Base-by-base conservation (phyloP, 2,113 vertebrate species). In the Notothenia coriiceps region DNA sequence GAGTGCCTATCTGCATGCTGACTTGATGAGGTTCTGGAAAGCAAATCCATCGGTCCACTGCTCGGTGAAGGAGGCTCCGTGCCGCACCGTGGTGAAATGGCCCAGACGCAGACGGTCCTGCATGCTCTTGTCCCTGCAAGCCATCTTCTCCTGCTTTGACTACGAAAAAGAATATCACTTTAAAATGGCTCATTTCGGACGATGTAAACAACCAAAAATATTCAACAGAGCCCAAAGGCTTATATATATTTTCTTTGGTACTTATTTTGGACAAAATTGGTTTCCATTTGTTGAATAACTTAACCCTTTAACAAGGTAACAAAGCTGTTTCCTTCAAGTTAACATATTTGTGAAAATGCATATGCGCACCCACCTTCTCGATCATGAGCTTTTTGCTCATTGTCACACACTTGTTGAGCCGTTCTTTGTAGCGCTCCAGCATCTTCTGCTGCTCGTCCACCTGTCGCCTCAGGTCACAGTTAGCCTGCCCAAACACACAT, bases 21-120 rank as follows among this genome's bases (percentile, higher is more conserved):
- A 99, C 97, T 98, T 99, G 91, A 99, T 97, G 87, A 99, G 96
- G 92, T 98, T 99, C 93, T 99, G 97, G 93, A 98, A 99, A 90
- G 97, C 97, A 46, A 96, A 97, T 72, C 98, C 98, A 84, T 98
- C 97, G 14, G 97, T 98, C 97, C 98, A 99, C 83, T 98, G 98
- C 90, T 99, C 98, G 0, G 96, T 98, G 90, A 98, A 99, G 51
- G 98, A 97, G 0, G 98, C 98, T 11, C 98, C 98, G 0, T 98
- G 98, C 63, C 97, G 94, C 64, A 98, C 97, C 0, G 98, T 99
- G 33, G 97, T 98, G 92, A 99, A 98, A 87, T 99, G 98, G 25
- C 98, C 98, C 83, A 99, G 89, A 63, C 98, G 94, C 72, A 99
- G 92, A 5, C 98, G 96, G 81, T 99, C 98, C 90, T 98, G 98